Conservation (phyloP, 2,888 invertebrate genomes). For the Isotomurus palustris region DNA sequence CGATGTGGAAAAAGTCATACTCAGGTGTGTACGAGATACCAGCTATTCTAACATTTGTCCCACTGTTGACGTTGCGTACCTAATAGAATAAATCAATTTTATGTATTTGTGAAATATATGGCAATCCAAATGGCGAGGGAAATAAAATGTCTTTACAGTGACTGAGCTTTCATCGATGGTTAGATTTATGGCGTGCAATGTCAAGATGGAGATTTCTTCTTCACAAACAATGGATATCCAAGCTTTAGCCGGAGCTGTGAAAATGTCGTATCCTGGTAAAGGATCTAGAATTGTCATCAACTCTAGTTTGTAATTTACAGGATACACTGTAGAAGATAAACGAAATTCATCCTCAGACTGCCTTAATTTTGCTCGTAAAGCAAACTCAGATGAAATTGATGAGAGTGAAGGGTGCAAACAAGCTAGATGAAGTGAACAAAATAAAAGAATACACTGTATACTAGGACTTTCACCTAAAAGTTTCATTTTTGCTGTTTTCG, state of each 20-base stretch:
- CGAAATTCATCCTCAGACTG: slow-evolving; percentile 10
- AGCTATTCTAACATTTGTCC: slow-evolving; percentile 6
- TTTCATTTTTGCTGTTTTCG: no score
- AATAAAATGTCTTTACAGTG: slow-evolving; percentile 49
- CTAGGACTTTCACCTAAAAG: no score
- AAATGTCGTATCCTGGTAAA: slow-evolving; percentile 15
- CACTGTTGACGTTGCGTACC: slow-evolving; percentile 3
- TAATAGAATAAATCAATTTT: background rate
- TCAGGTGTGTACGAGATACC: slow-evolving; percentile 16
- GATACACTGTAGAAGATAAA: slow-evolving; percentile 14
- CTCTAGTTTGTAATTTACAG: slow-evolving; percentile 19
- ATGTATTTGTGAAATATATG: background rate
- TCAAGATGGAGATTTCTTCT: slow-evolving; percentile 62
- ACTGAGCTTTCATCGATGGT: slow-evolving; percentile 59
- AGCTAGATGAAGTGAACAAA: no score
- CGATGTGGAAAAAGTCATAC: slow-evolving; percentile 29
- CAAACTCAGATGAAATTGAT: no score
- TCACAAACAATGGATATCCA: slow-evolving; percentile 46
- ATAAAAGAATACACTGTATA: no score
- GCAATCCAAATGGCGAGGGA: background rate
- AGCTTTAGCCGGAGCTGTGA: slow-evolving; percentile 23
- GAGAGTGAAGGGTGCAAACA: no score
- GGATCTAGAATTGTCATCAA: slow-evolving; percentile 28
- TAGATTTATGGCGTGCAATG: slow-evolving; percentile 68
- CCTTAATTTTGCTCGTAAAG: no score